Percentiles rank a stretch among this genome's conserved stretches.
Evolutionary conservation across 2,888 invertebrate species (phyloP).

Genomic region (Piscicola geometra): DNA sequence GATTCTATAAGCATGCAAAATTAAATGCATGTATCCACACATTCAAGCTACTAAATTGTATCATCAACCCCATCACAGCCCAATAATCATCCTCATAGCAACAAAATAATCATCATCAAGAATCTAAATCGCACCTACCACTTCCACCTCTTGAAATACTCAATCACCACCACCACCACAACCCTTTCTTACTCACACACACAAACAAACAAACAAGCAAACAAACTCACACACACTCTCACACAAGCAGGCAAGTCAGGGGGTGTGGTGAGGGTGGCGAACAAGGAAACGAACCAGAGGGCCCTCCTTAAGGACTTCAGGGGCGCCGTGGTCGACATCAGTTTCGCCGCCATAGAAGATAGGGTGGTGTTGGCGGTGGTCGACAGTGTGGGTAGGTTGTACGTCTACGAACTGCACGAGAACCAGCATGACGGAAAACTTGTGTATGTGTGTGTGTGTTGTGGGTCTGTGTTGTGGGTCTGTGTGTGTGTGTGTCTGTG

Average conservation of each 20-base stretch:
- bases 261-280: slow-evolving; percentile 75
- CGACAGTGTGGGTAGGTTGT: slow-evolving; percentile 77
- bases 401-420: slow-evolving; percentile 60
- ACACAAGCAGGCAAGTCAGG: slow-evolving; percentile 49
- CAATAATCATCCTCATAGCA: too few species aligned
- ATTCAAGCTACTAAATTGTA: too few species aligned
- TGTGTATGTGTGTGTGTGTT: slow-evolving; percentile 51
- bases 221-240: background rate
- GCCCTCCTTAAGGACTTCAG: slow-evolving; percentile 79
- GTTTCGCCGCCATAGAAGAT: slow-evolving; percentile 73
- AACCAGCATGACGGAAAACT: slow-evolving; percentile 47
- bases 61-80: too few species aligned
- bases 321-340: slow-evolving; percentile 81
- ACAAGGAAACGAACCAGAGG: slow-evolving; percentile 70
- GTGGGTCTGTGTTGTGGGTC: background rate
- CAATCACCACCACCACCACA: background rate
- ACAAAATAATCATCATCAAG: too few species aligned
- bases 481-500: background rate
- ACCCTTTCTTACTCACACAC: background rate
- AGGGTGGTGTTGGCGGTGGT: slow-evolving; percentile 77
- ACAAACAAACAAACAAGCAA: background rate
- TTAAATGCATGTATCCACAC: too few species aligned
- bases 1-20: too few species aligned
- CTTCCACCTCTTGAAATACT: background rate
- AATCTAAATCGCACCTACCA: too few species aligned